Conservation (phyloP, 1,140 invertebrate species). For the Octopus sinensis region DNA sequence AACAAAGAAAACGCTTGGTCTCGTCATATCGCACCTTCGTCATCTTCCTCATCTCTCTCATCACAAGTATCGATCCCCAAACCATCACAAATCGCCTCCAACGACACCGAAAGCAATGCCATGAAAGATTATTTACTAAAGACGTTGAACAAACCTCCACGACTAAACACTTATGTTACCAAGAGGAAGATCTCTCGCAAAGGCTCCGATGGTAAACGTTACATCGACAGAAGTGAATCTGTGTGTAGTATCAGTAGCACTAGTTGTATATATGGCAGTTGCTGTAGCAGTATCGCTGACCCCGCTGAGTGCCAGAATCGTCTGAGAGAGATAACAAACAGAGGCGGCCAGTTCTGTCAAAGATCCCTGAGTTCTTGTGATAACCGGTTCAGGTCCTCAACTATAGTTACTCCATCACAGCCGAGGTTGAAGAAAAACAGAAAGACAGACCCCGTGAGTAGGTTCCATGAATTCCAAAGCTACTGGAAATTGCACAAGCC, state of each 20-base stretch:
- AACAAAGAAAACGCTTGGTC: too few relatives aligned
- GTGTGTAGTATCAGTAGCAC: too few relatives aligned
- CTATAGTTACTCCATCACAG: slow-evolving; percentile 32
- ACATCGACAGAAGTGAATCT: not conserved
- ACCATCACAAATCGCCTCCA: too few relatives aligned
- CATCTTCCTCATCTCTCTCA: too few relatives aligned
- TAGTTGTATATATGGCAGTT: not conserved
- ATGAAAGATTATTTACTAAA: too few relatives aligned
- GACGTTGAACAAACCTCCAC: too few relatives aligned
- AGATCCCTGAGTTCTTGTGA: not conserved
- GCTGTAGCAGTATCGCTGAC: not conserved
- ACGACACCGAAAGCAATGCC: too few relatives aligned
- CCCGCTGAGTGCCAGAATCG: not conserved
- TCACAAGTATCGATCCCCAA: too few relatives aligned
- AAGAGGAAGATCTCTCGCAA: not conserved
- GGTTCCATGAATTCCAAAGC: slow-evolving; percentile 47
- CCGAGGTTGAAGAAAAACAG: slow-evolving; percentile 42
- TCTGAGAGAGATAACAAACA: not conserved
- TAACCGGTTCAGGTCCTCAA: slow-evolving; percentile 26
- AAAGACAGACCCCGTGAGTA: slow-evolving; percentile 48
- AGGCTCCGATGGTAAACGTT: not conserved
- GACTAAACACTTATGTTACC: not conserved
- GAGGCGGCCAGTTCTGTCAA: not conserved
- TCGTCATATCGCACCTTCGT: too few relatives aligned
- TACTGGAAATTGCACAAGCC: slow-evolving; percentile 42